Evolutionary conservation across 2,888 invertebrate species (phyloP), one percentile per base, ranked within the genome.

Genomic region (Harpalus rubripes): DNA sequence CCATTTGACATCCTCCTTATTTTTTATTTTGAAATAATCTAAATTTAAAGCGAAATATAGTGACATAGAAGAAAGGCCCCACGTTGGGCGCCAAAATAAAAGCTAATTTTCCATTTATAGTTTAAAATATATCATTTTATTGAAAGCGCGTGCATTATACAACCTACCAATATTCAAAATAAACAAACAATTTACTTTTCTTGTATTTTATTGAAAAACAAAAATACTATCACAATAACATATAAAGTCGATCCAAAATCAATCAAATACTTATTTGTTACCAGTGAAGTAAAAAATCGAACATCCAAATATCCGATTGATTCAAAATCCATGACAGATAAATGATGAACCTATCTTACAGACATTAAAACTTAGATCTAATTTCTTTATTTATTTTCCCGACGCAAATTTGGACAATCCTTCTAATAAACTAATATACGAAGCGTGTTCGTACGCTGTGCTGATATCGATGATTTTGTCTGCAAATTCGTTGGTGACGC

Each of bases 361-460:
- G 3, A 63, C 44, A 85, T 79, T 79, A 26, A 72, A 52, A 10
- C 26, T 52, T 26, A n/a, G 7, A 68, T 3, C 88, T 88, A 91
- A 86, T 91, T 95, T 87, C 93, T 94, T n/a, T 5, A 65, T 0
- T 88, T 88, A 91, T 86, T 91, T 95, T 87, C 93, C 94, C 85
- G 94, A 92, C 81, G 97, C 96, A 92, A 98, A 98, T 88, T 96
- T 96, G 81, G 97, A 97, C 78, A 99, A 92, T 61, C 95, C 94
- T 91, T 98, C 96, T 81, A 99, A 92, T 41, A 99, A 93, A 85
- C 94, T 94, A 89, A 99, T 96, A 91, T 99, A 99, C 1, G 96
- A 95, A 1, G 95, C 93, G 91, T 99, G 99, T 91, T 99, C 99
- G 90, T 98, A 98, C 0, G 95, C 94, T 2, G 99, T 99, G 90